These are phyloP conservation scores for Apogon talboti DNA, from an alignment of 2,797 vertebrate genomes.

Conservation along the genomic window DNA sequence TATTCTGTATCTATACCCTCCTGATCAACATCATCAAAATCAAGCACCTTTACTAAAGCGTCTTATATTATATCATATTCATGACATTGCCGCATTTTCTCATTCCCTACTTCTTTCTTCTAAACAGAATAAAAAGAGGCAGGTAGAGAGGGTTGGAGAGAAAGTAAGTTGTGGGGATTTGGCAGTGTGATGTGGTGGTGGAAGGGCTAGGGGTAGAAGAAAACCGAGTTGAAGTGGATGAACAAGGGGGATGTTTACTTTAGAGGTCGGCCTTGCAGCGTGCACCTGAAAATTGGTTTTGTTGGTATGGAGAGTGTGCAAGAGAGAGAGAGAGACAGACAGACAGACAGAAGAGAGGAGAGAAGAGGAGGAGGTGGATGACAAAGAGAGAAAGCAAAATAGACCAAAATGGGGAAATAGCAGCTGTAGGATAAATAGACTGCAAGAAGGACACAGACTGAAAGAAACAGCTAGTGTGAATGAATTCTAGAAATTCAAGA, in stretches of 20 bases:
- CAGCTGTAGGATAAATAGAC: conserved; percentile 55
- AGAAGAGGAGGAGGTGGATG: conserved; percentile 20
- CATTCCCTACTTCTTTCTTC: conserved; percentile 49
- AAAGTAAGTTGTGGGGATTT: conserved; percentile 45
- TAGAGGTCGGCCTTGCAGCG: conserved; percentile 76
- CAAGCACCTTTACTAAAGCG: conserved; percentile 31
- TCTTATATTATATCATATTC: conserved; percentile 73
- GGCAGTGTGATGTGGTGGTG: conserved; percentile 66
- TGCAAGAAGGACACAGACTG: conserved; percentile 38
- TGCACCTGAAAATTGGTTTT: conserved; percentile 85
- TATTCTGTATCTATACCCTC: conserved; percentile 45
- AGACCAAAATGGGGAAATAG: conserved; percentile 31
- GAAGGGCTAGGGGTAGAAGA: conserved; percentile 18
- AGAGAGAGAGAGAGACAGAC: too few species aligned
- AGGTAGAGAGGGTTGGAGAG: conserved; percentile 39
- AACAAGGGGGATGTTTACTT: conserved; percentile 76
- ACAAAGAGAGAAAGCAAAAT: conserved; percentile 13
- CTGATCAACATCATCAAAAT: conserved; percentile 30
- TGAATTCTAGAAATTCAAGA: conserved; percentile 11
- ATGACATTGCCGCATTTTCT: conserved; percentile 68
- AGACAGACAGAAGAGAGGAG: conserved; percentile 20
- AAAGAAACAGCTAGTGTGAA: conserved; percentile 40
- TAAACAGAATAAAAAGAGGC: conserved; percentile 38
- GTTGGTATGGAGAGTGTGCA: conserved; percentile 30
- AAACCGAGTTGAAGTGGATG: conserved; percentile 46